Percentiles rank a stretch among this genome's conserved stretches.
phyloP scores from a whole-genome alignment of 2,888 invertebrate genomes.

The Hypomecis atomaria region DNA sequence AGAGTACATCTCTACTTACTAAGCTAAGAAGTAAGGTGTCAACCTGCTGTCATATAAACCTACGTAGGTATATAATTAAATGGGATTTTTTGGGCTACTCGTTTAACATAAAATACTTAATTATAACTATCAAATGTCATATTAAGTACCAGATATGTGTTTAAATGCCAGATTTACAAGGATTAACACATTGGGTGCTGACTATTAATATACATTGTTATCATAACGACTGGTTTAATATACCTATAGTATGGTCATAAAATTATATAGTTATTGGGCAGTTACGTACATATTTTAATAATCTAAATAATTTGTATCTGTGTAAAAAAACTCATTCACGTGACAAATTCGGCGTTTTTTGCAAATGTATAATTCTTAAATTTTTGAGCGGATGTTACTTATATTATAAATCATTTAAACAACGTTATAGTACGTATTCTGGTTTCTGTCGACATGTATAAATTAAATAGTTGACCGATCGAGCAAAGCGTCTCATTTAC shows the following conservation, averaged over 20 bases:
- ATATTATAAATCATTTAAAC: no score
- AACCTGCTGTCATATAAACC: conserved; percentile 2
- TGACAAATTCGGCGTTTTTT: neutral
- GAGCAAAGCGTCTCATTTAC: no score
- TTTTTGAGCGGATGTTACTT: no score
- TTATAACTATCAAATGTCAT: conserved; percentile 9
- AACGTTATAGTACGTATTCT: no score
- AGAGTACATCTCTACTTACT: no score
- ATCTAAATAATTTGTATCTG: conserved; percentile 2
- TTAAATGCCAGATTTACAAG: conserved; percentile 21
- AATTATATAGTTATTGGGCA: conserved; percentile 10
- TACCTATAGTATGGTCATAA: conserved; percentile 9
- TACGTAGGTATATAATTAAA: neutral
- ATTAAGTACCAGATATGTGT: conserved; percentile 15
- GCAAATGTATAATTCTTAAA: no score
- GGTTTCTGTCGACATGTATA: no score
- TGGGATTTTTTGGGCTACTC: conserved; percentile 8
- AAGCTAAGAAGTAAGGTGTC: no score
- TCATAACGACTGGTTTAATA: conserved; percentile 17
- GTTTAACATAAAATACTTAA: conserved; percentile 9
- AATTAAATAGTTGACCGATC: no score
- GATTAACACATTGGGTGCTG: conserved; percentile 16
- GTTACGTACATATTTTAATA: conserved; percentile 5
- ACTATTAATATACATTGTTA: conserved; percentile 21
- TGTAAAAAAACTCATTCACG: neutral